Evolutionary conservation across 2,888 invertebrate species (phyloP).

Genomic region (Polylopha cassiicola): DNA sequence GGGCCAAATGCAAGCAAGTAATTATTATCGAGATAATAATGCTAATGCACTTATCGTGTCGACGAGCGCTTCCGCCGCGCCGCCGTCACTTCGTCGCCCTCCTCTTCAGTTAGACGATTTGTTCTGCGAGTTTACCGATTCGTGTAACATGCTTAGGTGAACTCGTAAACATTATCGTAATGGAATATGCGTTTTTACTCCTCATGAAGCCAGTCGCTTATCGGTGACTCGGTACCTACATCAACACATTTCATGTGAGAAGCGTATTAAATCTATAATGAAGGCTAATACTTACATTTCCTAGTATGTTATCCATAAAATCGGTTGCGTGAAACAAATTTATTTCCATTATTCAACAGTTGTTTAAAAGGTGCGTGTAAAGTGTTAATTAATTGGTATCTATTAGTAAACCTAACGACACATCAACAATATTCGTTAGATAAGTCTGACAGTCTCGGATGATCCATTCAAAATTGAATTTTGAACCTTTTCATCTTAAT

Average conservation of each 20-base stretch:
- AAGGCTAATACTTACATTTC: slow-evolving; percentile 33
- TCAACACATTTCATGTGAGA: not conserved
- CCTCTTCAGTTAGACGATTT: slow-evolving; percentile 47
- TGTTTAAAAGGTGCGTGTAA: slow-evolving; percentile 37
- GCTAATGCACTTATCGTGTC: slow-evolving; percentile 77
- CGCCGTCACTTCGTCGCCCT: slow-evolving; percentile 32
- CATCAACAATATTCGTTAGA: not conserved
- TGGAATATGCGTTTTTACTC: not conserved
- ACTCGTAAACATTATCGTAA: slow-evolving; percentile 7
- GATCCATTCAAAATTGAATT: too few species aligned
- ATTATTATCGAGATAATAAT: slow-evolving; percentile 77
- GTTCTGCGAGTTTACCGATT: slow-evolving; percentile 35
- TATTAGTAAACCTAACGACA: slow-evolving; percentile 22
- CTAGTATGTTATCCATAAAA: slow-evolving; percentile 33
- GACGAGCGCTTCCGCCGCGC: slow-evolving; percentile 67
- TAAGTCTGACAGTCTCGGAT: not conserved
- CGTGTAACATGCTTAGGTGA: slow-evolving; percentile 18
- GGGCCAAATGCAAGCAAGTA: slow-evolving; percentile 74
- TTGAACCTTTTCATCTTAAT: too few species aligned
- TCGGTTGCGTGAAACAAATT: slow-evolving; percentile 45
- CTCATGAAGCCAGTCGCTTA: too few species aligned
- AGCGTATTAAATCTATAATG: slow-evolving; percentile 4
- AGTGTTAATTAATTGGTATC: slow-evolving; percentile 28
- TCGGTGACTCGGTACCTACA: too few species aligned
- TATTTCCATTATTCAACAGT: slow-evolving; percentile 39